Percentiles rank a stretch among this genome's conserved stretches.
These are phyloP conservation scores for Paracanthobrama guichenoti DNA, from an alignment of 2,113 vertebrate genomes.

Conservation along the genomic window DNA sequence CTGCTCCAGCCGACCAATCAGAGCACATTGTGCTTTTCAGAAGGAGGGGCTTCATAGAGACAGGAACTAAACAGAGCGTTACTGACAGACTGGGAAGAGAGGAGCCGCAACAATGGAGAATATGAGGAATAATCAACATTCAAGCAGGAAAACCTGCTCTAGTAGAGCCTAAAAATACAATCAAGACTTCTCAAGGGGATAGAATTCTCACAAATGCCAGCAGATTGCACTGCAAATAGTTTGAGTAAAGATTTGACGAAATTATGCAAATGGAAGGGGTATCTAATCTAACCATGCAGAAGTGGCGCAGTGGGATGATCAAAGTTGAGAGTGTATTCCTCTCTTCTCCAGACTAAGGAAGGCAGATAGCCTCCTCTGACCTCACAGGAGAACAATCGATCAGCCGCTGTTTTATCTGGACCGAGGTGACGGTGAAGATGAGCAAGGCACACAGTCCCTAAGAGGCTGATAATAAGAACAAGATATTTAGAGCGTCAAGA, in stretches of 20 bases:
- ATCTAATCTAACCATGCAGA: slow-evolving; percentile 66
- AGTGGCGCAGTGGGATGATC: slow-evolving; percentile 61
- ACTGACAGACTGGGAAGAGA: too few relatives aligned
- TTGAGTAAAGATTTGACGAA: slow-evolving; percentile 54
- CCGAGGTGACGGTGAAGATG: slow-evolving; percentile 46
- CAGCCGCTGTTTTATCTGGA: slow-evolving; percentile 45
- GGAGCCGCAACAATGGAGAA: too few relatives aligned
- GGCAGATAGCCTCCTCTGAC: slow-evolving; percentile 33
- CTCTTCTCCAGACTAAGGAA: slow-evolving; percentile 13
- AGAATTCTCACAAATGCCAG: neutral
- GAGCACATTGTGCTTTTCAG: too few relatives aligned
- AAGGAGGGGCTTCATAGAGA: too few relatives aligned
- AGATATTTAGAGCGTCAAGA: neutral
- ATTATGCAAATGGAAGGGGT: slow-evolving; percentile 59
- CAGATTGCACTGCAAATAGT: slow-evolving; percentile 46
- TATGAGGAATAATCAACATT: too few relatives aligned
- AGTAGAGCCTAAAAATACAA: too few relatives aligned
- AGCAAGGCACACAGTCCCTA: slow-evolving; percentile 38
- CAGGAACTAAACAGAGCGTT: too few relatives aligned
- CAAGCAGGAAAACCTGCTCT: too few relatives aligned
- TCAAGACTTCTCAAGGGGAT: neutral
- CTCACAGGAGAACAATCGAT: slow-evolving; percentile 42
- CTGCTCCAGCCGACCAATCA: too few relatives aligned
- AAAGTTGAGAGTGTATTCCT: slow-evolving; percentile 59
- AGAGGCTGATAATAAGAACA: neutral